phyloP scores from a whole-genome alignment of 2,113 vertebrate species.

The Thinocorus orbignyianus region DNA sequence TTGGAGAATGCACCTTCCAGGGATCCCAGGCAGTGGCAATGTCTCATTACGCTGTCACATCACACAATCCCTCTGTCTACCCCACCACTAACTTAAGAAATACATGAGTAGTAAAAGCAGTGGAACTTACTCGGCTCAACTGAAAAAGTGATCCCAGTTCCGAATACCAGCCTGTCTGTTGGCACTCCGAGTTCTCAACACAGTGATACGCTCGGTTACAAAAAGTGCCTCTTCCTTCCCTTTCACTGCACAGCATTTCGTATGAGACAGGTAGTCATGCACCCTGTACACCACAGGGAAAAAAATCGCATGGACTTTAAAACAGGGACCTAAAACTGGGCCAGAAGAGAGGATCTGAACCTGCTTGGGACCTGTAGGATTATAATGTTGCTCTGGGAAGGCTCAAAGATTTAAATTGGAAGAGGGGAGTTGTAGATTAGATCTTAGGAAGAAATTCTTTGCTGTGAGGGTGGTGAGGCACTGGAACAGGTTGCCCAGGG shows the following conservation, averaged over 20 bases:
- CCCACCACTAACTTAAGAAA: neutral
- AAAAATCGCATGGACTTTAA: neutral
- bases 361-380: neutral
- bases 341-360: neutral
- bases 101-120: neutral
- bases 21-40: neutral
- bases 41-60: neutral
- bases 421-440: no score
- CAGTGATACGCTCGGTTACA: neutral
- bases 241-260: neutral
- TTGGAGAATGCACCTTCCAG: neutral
- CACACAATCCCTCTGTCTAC: neutral
- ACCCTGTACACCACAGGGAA: neutral
- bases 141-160: neutral
- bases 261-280: neutral
- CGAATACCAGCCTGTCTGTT: slow-evolving; percentile 14
- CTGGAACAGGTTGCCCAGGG: no score
- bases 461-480: no score
- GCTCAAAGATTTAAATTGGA: no score
- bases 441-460: no score
- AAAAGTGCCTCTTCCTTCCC: slow-evolving; percentile 17
- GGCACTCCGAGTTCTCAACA: slow-evolving; percentile 9
- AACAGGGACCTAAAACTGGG: neutral
- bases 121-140: slow-evolving; percentile 1
- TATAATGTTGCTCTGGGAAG: neutral